Base-by-base conservation (phyloP, 2,888 invertebrate species). In the Laspeyria flexula region DNA sequence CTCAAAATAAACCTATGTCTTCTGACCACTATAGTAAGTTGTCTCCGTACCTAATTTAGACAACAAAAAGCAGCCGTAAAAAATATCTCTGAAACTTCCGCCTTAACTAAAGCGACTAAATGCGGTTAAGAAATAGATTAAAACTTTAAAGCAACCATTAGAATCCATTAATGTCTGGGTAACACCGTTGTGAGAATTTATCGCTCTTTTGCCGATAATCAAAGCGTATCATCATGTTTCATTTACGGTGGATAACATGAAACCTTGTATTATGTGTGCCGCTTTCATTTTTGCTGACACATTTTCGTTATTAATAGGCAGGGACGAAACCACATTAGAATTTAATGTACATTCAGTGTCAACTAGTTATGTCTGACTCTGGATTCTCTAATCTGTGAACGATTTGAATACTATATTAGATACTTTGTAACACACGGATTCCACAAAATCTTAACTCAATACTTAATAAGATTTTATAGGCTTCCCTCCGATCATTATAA, bases 61-160 rank as follows among this genome's bases (percentile, higher is more conserved):
- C 29, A 21, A 44, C 31, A 43, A 43, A 43, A 35, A 43, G 38
- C 37, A 37, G 10, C 37, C 29, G 43, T 43, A 43, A 44, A 44
- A 44, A 38, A 43, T 21, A 9, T 7, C 43, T 12, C n/a, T 23
- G 7, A 13, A n/a, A 35, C 44, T 44, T 44, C 44, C 44, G 44
- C 34, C 38, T 35, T 11, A 27, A 35, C 11, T 7, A n/a, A n/a
- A n/a, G n/a, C n/a, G n/a, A n/a, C n/a, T n/a, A n/a, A 29, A 25
- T 34, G 34, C 34, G 34, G 29, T 43, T 27, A 15, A 44, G 29
- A 43, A 44, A 38, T 21, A 38, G 30, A 44, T 27, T n/a, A 43
- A 43, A 43, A 33, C n/a, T n/a, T n/a, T n/a, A n/a, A n/a, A n/a
- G n/a, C n/a, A n/a, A 16, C 11, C 15, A 30, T 10, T 2, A 27